Evolutionary conservation across 2,888 invertebrate species (phyloP).

Genomic region (Meteorus cinctellus): DNA sequence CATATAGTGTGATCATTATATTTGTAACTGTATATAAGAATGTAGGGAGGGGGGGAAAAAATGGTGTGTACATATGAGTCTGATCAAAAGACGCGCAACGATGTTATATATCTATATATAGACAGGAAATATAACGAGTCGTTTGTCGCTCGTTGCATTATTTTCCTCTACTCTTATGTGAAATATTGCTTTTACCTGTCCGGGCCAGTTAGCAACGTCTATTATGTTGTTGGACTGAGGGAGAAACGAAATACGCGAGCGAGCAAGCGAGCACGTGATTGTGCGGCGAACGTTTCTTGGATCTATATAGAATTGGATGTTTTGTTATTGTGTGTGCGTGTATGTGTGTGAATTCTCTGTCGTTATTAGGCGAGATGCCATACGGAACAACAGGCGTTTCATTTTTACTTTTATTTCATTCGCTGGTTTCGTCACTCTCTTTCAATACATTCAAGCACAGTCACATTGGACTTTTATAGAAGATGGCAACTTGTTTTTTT

Average conservation of each 20-base stretch:
- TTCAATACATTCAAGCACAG: background rate
- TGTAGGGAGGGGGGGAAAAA: background rate
- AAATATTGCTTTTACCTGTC: conserved; percentile 42
- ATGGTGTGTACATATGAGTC: background rate
- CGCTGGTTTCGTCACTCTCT: background rate
- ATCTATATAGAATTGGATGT: background rate
- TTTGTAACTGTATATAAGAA: conserved; percentile 7
- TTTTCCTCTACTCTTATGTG: conserved; percentile 37
- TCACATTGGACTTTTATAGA: too few species aligned
- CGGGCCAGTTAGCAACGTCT: conserved; percentile 35
- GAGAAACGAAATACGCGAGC: background rate
- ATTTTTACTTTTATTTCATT: conserved; percentile 31
- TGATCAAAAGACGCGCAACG: background rate
- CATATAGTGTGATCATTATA: conserved; percentile 37
- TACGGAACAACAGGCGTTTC: conserved; percentile 33
- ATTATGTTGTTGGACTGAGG: conserved; percentile 35
- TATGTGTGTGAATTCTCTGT: background rate
- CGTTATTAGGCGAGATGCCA: conserved; percentile 41
- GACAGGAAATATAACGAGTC: conserved; percentile 41
- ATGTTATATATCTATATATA: conserved; percentile 6
- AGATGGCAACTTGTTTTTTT: too few species aligned
- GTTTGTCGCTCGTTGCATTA: conserved; percentile 44
- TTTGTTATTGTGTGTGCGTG: background rate
- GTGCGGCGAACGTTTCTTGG: background rate
- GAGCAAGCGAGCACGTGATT: background rate